Conservation (phyloP, 2,888 invertebrate species). For the Tetheella fluctuosa region DNA sequence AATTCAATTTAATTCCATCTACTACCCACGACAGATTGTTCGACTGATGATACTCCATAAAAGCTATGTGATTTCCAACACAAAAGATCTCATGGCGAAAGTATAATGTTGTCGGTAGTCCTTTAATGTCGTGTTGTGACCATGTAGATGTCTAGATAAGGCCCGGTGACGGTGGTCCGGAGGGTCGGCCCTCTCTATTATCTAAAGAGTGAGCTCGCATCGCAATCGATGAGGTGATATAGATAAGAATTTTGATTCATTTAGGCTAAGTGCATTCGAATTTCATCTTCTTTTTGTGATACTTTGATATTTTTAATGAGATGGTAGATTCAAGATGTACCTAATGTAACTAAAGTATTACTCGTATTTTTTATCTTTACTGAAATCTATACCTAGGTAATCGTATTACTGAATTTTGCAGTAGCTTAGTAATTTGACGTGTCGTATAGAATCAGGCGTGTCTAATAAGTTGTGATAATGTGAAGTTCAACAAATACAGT, state of each 20-base stretch:
- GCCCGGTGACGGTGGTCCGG: slow-evolving; percentile 45
- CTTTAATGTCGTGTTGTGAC: slow-evolving; percentile 60
- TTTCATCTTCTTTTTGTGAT: slow-evolving; percentile 20
- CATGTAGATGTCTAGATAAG: slow-evolving; percentile 75
- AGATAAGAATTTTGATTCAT: slow-evolving; percentile 51
- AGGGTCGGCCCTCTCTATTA: slow-evolving; percentile 45
- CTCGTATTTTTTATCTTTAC: too few relatives aligned
- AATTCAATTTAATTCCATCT: background rate
- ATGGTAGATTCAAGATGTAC: too few relatives aligned
- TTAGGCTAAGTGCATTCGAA: slow-evolving; percentile 35
- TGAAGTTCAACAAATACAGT: too few relatives aligned
- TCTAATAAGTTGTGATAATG: too few relatives aligned
- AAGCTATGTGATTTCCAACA: slow-evolving; percentile 14
- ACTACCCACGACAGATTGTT: slow-evolving; percentile 1
- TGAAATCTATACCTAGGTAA: too few relatives aligned
- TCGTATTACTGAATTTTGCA: too few relatives aligned
- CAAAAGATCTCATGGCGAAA: slow-evolving; percentile 30
- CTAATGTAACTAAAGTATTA: too few relatives aligned
- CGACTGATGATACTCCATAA: background rate
- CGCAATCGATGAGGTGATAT: slow-evolving; percentile 45
- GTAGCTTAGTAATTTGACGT: too few relatives aligned
- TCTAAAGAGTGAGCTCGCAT: slow-evolving; percentile 43
- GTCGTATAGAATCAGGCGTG: too few relatives aligned
- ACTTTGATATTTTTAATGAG: slow-evolving; percentile 20
- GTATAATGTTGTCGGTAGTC: slow-evolving; percentile 61